Conservation (phyloP, 2,113 vertebrate species). For the Tetrao urogallus region DNA sequence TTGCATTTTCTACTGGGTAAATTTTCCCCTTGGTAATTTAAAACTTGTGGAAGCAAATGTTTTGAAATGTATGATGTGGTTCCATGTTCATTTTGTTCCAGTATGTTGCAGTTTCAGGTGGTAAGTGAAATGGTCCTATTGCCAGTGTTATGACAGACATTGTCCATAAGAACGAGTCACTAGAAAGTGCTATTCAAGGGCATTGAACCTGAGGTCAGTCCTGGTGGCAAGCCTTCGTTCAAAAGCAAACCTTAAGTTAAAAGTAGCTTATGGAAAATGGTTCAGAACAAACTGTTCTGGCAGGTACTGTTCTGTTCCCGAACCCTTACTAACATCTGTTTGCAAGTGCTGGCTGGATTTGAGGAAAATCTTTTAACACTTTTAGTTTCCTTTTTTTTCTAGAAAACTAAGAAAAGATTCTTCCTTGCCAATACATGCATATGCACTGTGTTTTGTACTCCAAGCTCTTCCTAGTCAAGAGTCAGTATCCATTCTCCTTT, state of each 20-base stretch:
- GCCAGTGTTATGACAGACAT: not conserved
- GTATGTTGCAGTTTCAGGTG: not conserved
- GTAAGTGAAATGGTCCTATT: not conserved
- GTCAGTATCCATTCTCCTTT: not conserved
- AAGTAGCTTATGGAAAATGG: not conserved
- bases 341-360: not conserved
- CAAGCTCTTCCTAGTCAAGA: not conserved
- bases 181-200: not conserved
- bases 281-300: slow-evolving; percentile 13
- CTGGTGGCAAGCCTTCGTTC: not conserved
- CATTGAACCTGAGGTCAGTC: not conserved
- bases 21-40: not conserved
- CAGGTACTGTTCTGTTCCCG: not conserved
- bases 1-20: not conserved
- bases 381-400: not conserved
- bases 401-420: not conserved
- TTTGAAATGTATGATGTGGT: not conserved
- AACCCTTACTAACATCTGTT: not conserved
- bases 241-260: not conserved
- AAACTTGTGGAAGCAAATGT: not conserved
- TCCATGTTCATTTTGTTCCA: not conserved
- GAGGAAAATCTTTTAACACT: not conserved
- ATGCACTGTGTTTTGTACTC: not conserved
- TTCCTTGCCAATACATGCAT: not conserved
- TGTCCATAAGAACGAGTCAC: not conserved